Evolutionary conservation across 2,113 vertebrate genomes (phyloP), one percentile per base, ranked within the genome.

Genomic region (Crotalus helleri): DNA sequence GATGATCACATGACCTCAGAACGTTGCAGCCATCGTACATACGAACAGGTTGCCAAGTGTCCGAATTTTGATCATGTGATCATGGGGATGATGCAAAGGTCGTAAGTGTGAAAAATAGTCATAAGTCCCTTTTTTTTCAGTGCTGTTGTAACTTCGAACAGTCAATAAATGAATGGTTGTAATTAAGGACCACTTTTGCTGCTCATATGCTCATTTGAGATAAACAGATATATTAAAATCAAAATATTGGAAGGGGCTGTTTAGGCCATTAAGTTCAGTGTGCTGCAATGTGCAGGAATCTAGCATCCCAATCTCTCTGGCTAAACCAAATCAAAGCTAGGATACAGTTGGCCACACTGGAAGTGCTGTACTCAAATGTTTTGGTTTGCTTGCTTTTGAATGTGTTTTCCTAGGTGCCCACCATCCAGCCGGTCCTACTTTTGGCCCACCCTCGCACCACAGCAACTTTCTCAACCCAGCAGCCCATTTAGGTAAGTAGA

Each of bases 401-500:
- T 97, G 94, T 96, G 95, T 92, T 94, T 94, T 93, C 90, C 51
- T 95, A 99, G 99, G 99, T 96, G 98, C 98, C 88, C 98, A 98
- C 13, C 99, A 99, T 89, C 99, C 98, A 33, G 97, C 98, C 0
- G 98, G 98, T 53, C 98, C 98, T 87, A 98, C 98, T 13, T 99
- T 99, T 2, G 98, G 99, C 92, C 99, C 98, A 55, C 98, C 99
- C 0, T 97, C 98, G 49, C 99, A 99, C 96, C 99, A 99, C 96
- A 98, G 98, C 97, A 99, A 99, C 98, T 99, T 99, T 94, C 98
- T 99, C 89, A 97, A 98, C 96, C 98, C 98, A 23, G 98, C 98
- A 53, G 98, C 99, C 95, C 99, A 99, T 95, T 98, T 99, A 95
- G 99, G 99, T 99, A 98, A 94, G 97, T 93, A 29, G 29, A 61